Evolutionary conservation across 2,113 vertebrate genomes (phyloP).

Genomic region (Loxodonta africana): DNA sequence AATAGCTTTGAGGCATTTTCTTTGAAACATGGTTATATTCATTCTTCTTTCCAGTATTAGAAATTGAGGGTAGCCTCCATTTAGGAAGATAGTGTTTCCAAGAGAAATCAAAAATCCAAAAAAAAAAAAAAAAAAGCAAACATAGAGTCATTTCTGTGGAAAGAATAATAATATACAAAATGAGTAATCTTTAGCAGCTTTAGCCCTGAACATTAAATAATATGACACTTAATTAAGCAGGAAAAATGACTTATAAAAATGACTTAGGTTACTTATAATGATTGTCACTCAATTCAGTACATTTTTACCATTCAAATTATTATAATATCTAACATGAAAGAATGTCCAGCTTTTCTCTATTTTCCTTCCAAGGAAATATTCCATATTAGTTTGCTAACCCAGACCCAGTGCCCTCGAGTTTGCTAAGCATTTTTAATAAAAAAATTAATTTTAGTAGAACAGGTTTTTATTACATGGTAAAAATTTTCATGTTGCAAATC

Average conservation of each 20-base stretch:
- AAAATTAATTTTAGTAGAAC: not conserved
- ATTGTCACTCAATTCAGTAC: not conserved
- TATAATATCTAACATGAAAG: not conserved
- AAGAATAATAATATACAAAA: not conserved
- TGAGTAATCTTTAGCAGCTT: not conserved
- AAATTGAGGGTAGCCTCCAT: not conserved
- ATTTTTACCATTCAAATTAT: not conserved
- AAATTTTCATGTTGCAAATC: conserved; percentile 45
- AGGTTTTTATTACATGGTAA: conserved; percentile 24
- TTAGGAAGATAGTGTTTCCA: not conserved
- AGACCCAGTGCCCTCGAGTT: not conserved
- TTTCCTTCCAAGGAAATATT: not conserved
- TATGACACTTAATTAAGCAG: not conserved
- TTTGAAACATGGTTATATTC: not conserved
- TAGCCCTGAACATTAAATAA: not conserved
- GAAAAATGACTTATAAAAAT: not conserved
- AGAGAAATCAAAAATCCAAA: not conserved
- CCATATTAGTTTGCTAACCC: not conserved
- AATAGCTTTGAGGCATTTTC: not conserved
- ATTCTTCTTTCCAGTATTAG: not conserved
- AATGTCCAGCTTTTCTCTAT: not conserved
- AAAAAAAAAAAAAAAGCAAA: not conserved
- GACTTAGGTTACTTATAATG: not conserved
- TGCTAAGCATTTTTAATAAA: conserved; percentile 8
- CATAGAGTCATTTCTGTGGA: not conserved